phyloP scores from a whole-genome alignment of 2,797 vertebrate species.

The Mustela erminea region DNA sequence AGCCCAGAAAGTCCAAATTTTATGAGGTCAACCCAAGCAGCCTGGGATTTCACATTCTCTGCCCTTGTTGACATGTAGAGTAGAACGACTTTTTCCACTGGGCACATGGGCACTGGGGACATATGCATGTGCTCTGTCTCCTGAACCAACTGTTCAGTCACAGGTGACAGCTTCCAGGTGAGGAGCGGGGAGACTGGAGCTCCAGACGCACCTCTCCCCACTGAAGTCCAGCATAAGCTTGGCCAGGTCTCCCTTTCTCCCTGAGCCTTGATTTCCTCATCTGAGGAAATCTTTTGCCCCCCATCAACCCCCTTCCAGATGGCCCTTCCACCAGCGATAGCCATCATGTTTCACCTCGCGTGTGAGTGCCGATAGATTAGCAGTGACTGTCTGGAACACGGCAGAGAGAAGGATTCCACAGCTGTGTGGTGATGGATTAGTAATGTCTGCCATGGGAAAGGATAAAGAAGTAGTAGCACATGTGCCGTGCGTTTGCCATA shows the following conservation, averaged over 20 bases:
- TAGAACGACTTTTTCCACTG: not conserved
- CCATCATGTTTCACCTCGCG: not conserved
- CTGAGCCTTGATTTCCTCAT: not conserved
- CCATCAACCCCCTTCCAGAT: not conserved
- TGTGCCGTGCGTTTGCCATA: not conserved
- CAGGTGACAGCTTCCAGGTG: not conserved
- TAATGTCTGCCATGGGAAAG: not conserved
- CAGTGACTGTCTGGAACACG: not conserved
- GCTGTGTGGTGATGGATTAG: not conserved
- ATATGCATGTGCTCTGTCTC: not conserved
- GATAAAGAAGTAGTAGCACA: fast-evolving
- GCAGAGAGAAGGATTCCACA: not conserved
- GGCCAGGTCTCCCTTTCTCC: not conserved
- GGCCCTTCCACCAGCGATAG: not conserved
- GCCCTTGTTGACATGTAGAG: not conserved
- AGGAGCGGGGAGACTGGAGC: not conserved
- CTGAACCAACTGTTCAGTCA: not conserved
- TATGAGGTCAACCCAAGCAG: not conserved
- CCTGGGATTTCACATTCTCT: not conserved
- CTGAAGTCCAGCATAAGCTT: fast-evolving
- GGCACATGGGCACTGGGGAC: not conserved
- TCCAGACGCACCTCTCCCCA: not conserved
- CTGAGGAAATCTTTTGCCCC: not conserved
- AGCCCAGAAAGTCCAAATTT: slow-evolving; percentile 23
- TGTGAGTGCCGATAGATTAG: not conserved